Evolutionary conservation across 2,888 invertebrate genomes (phyloP).

Genomic region (Brenthis daphne): DNA sequence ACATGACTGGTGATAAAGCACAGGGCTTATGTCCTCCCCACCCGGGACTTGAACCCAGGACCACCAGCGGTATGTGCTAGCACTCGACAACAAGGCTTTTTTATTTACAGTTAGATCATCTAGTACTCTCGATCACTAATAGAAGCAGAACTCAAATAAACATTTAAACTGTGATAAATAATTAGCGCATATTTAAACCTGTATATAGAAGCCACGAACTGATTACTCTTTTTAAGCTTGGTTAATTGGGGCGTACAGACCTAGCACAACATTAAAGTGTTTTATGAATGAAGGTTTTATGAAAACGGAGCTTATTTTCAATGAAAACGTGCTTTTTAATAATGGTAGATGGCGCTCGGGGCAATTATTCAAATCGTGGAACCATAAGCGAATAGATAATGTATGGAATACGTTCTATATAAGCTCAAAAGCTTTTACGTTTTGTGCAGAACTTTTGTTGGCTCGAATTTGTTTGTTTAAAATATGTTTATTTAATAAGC

Average conservation of each 20-base stretch:
- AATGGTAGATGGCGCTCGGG: constrained; percentile 20
- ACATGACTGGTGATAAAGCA: too few species aligned
- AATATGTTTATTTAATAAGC: too few species aligned
- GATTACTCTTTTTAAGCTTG: constrained; percentile 12
- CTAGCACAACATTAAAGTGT: constrained; percentile 14
- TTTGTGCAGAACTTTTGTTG: too few species aligned
- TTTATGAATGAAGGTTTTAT: constrained; percentile 26
- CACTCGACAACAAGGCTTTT: too few species aligned
- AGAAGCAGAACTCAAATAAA: too few species aligned
- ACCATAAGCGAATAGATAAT: constrained; percentile 18
- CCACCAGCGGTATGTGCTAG: too few species aligned
- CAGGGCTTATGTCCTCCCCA: too few species aligned
- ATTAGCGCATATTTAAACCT: not conserved
- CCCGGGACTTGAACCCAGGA: too few species aligned
- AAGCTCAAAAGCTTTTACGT: constrained; percentile 10
- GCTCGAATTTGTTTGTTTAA: too few species aligned
- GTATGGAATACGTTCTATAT: constrained; percentile 6
- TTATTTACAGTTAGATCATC: too few species aligned
- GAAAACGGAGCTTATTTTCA: constrained; percentile 25
- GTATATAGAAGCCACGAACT: constrained; percentile 1
- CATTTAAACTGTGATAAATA: not conserved
- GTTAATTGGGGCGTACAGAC: constrained; percentile 22
- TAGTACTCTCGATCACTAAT: too few species aligned
- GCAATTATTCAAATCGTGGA: constrained; percentile 21
- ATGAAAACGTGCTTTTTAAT: constrained; percentile 23